A percentile compares a stretch with the other conserved stretches of the same genome.
Evolutionary conservation across 2,113 vertebrate genomes (phyloP).

Genomic region (Hirundichthys speculiger): DNA sequence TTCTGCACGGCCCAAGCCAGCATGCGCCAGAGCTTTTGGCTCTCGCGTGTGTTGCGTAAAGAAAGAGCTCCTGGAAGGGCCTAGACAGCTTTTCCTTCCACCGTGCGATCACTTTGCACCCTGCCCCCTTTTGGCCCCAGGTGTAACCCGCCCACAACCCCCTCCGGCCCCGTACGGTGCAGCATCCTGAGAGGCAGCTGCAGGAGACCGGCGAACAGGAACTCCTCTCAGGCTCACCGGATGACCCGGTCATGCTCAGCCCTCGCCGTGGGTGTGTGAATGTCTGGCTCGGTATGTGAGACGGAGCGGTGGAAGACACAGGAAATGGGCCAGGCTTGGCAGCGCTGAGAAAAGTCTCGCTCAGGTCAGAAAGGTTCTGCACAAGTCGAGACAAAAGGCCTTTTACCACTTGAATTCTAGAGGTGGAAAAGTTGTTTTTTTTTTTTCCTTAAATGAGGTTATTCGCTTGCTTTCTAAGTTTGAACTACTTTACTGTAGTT

Average conservation of each 20-base stretch:
- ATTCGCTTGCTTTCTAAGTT: not conserved
- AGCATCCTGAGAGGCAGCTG: slow-evolving; percentile 55
- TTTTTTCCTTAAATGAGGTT: not conserved
- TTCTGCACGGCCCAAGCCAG: slow-evolving; percentile 4
- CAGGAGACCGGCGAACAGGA: slow-evolving; percentile 57
- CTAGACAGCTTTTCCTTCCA: slow-evolving; percentile 16
- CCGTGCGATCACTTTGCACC: slow-evolving; percentile 35
- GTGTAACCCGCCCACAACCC: slow-evolving; percentile 34
- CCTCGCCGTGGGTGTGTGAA: slow-evolving; percentile 70
- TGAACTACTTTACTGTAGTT: not conserved
- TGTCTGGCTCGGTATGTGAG: slow-evolving; percentile 66
- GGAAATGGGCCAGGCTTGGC: slow-evolving; percentile 53
- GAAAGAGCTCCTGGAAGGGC: slow-evolving; percentile 20
- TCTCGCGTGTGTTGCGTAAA: slow-evolving; percentile 23
- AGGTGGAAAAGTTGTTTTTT: not conserved
- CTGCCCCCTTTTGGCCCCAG: slow-evolving; percentile 22
- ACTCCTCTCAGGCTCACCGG: slow-evolving; percentile 55
- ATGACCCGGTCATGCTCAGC: slow-evolving; percentile 67
- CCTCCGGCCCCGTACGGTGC: slow-evolving; percentile 8
- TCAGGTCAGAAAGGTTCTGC: slow-evolving; percentile 38
- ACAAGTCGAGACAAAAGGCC: slow-evolving; percentile 24
- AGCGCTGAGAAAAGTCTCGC: slow-evolving; percentile 32
- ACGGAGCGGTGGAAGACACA: slow-evolving; percentile 59
- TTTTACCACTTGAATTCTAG: slow-evolving; percentile 8
- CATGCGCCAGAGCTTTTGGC: slow-evolving; percentile 25